These are phyloP conservation scores for Mustelus asterias DNA, from an alignment of 2,113 vertebrate genomes.

Conservation along the genomic window DNA sequence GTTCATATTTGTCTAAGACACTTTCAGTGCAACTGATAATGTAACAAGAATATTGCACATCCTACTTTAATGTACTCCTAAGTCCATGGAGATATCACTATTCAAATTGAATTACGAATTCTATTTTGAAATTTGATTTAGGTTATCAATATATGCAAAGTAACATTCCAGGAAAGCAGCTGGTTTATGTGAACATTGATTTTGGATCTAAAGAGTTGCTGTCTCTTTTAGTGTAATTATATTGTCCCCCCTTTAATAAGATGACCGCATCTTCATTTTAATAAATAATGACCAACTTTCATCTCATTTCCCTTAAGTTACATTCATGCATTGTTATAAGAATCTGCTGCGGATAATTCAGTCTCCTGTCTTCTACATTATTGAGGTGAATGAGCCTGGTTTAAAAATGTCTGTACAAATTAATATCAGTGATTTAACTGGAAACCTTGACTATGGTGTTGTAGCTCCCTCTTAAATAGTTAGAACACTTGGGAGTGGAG, in stretches of 20 bases:
- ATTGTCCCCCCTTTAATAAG: neutral
- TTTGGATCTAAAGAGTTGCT: neutral
- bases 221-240: neutral
- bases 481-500: neutral
- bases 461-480: neutral
- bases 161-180: constrained; percentile 16
- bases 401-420: neutral
- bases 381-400: neutral
- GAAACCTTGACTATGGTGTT: neutral
- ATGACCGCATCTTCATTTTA: neutral
- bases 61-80: neutral
- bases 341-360: constrained; percentile 1
- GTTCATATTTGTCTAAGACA: neutral
- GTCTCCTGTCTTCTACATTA: neutral
- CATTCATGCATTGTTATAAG: neutral
- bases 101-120: neutral
- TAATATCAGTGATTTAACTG: neutral
- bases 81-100: neutral
- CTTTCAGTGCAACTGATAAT: neutral
- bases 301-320: neutral
- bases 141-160: neutral
- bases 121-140: neutral
- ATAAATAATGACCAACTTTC: neutral
- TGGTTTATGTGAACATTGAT: constrained; percentile 7
- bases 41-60: neutral